These are phyloP conservation scores for Entosphenus tridentatus DNA, from an alignment of 2,113 vertebrate species.

Conservation along the genomic window DNA sequence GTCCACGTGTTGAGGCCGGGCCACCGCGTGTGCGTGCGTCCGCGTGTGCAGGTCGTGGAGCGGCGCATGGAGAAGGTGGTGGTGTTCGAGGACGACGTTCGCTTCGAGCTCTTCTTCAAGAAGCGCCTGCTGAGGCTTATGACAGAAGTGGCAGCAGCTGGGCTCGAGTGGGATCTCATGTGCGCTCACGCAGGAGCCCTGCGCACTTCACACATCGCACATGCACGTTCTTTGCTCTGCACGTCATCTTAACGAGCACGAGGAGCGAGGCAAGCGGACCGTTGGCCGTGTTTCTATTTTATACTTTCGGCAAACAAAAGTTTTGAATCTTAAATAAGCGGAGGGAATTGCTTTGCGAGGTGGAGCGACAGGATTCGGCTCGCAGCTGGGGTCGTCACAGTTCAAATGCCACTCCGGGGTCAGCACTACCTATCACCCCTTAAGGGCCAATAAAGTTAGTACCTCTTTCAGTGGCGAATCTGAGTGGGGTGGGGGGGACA, in stretches of 20 bases:
- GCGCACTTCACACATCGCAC: neutral
- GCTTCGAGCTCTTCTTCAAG: constrained; percentile 65
- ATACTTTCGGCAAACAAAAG: neutral
- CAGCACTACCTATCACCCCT: too few relatives aligned
- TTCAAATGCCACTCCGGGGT: too few relatives aligned
- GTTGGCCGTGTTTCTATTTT: neutral
- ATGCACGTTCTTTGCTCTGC: neutral
- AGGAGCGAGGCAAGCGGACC: neutral
- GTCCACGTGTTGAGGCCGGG: too few relatives aligned
- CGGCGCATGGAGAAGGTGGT: constrained; percentile 35
- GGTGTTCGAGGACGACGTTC: constrained; percentile 64
- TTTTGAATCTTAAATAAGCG: neutral
- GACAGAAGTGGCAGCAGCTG: constrained; percentile 34
- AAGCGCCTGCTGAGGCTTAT: constrained; percentile 35
- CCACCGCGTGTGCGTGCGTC: too few relatives aligned
- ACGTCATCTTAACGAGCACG: neutral
- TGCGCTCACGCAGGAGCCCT: constrained; percentile 18
- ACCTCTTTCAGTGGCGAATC: too few relatives aligned
- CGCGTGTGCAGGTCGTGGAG: constrained; percentile 31
- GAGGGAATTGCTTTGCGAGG: neutral
- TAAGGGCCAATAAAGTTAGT: too few relatives aligned
- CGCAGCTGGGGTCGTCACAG: too few relatives aligned
- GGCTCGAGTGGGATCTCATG: constrained; percentile 77
- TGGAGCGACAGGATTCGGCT: neutral
- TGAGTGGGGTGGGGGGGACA: too few relatives aligned